These are phyloP conservation scores for Agelas oroides DNA, from an alignment of 37 sponge, comb jelly and placozoan genomes.

Conservation along the genomic window DNA sequence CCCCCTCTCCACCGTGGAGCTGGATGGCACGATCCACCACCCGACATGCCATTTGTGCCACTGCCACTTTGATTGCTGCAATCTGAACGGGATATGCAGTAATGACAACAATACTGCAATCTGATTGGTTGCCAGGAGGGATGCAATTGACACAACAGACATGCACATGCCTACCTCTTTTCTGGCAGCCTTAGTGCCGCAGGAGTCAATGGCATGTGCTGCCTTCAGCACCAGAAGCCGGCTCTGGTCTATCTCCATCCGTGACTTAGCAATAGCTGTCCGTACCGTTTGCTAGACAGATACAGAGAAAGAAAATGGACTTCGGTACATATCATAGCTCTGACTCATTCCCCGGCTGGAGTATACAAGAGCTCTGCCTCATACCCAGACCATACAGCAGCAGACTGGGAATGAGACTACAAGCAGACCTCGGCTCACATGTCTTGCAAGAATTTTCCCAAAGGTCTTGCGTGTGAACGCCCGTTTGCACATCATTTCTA, in stretches of 20 bases:
- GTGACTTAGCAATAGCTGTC: conserved; percentile 76
- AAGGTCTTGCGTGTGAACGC: conserved; percentile 72
- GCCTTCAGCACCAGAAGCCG: conserved; percentile 83
- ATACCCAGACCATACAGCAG: too few relatives aligned
- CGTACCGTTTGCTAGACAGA: conserved; percentile 83
- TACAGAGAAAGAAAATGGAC: neutral
- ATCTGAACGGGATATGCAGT: conserved; percentile 52
- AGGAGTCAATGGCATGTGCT: conserved; percentile 80
- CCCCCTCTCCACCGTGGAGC: conserved; percentile 83
- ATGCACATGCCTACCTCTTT: conserved; percentile 68
- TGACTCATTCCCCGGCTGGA: too few relatives aligned
- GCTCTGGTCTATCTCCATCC: conserved; percentile 90
- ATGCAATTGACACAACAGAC: too few relatives aligned
- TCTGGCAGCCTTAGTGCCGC: conserved; percentile 74
- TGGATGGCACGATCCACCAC: conserved; percentile 90
- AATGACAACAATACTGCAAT: too few relatives aligned
- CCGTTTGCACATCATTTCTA: conserved; percentile 77
- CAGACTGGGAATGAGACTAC: too few relatives aligned
- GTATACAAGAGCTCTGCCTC: too few relatives aligned
- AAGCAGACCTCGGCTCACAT: conserved; percentile 36
- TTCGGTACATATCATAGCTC: too few relatives aligned
- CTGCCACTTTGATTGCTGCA: conserved; percentile 88
- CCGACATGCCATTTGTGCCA: conserved; percentile 69
- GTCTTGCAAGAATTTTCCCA: conserved; percentile 64
- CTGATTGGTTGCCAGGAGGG: too few relatives aligned